Evolutionary conservation across 2,888 invertebrate genomes (phyloP).

Genomic region (Pachydiplax longipennis): DNA sequence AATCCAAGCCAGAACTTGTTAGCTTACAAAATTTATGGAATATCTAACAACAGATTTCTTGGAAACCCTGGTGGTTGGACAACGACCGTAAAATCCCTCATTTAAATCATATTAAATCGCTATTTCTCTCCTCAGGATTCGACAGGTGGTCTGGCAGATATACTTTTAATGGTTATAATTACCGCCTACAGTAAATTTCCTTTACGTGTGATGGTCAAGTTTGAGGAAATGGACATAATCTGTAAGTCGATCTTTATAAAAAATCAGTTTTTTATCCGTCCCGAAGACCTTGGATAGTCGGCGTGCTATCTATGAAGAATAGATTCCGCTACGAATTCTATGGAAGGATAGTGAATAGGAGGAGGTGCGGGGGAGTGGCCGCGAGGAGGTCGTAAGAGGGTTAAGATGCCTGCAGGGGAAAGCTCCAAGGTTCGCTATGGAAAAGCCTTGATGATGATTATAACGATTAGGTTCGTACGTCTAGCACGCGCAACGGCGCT

Average conservation of each 20-base stretch:
- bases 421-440: slow-evolving; percentile 44
- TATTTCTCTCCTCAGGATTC: no score
- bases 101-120: no score
- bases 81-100: no score
- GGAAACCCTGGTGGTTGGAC: no score
- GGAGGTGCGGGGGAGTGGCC: neutral
- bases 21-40: no score
- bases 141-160: no score
- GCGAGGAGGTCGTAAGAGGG: slow-evolving; percentile 27
- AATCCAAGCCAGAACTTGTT: no score
- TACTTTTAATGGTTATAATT: no score
- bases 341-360: neutral
- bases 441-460: slow-evolving; percentile 44
- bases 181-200: no score
- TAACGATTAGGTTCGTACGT: slow-evolving; percentile 44
- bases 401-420: slow-evolving; percentile 2
- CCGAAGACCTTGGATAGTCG: neutral
- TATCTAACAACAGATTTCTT: no score
- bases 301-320: neutral
- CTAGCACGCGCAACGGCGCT: slow-evolving; percentile 33
- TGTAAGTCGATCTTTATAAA: neutral
- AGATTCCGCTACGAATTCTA: neutral
- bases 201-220: no score
- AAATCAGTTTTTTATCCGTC: neutral
- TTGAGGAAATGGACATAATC: no score